phyloP scores from a whole-genome alignment of 2,113 vertebrate genomes.

The Centropus bengalensis region DNA sequence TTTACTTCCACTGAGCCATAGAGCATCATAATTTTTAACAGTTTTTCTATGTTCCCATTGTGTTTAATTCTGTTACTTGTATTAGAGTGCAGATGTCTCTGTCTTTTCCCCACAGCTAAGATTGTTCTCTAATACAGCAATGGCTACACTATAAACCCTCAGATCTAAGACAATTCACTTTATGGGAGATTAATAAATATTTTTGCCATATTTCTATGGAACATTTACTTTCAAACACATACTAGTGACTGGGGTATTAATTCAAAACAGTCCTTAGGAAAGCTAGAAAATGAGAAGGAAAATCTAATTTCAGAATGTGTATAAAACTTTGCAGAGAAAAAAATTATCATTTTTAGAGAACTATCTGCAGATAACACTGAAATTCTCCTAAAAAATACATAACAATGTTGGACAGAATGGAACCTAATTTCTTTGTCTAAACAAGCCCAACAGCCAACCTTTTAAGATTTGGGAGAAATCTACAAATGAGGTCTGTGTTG shows the following conservation, averaged over 20 bases:
- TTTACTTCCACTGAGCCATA: slow-evolving; percentile 61
- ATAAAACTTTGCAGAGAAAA: neutral
- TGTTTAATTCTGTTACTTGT: slow-evolving; percentile 52
- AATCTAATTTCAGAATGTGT: slow-evolving; percentile 24
- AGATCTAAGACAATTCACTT: slow-evolving; percentile 43
- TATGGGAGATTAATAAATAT: slow-evolving; percentile 42
- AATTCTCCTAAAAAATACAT: neutral
- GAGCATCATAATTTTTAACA: slow-evolving; percentile 52
- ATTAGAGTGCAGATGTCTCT: slow-evolving; percentile 56
- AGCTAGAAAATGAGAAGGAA: slow-evolving; percentile 23
- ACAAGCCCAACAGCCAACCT: neutral
- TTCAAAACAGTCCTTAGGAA: neutral
- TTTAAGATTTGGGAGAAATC: neutral
- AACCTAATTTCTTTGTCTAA: neutral
- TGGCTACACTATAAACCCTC: slow-evolving; percentile 10
- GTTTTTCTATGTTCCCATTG: slow-evolving; percentile 46
- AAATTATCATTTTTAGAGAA: neutral
- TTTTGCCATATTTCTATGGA: slow-evolving; percentile 46
- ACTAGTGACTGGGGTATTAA: neutral
- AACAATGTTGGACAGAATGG: neutral
- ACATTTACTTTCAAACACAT: slow-evolving; percentile 64
- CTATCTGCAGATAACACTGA: neutral
- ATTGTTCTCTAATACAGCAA: slow-evolving; percentile 41
- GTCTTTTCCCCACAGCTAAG: slow-evolving; percentile 57
- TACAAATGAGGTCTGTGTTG: neutral